Percentiles rank a stretch among this genome's conserved stretches.
phyloP scores from a whole-genome alignment of 2,113 vertebrate genomes.

The Nycticorax nycticorax region DNA sequence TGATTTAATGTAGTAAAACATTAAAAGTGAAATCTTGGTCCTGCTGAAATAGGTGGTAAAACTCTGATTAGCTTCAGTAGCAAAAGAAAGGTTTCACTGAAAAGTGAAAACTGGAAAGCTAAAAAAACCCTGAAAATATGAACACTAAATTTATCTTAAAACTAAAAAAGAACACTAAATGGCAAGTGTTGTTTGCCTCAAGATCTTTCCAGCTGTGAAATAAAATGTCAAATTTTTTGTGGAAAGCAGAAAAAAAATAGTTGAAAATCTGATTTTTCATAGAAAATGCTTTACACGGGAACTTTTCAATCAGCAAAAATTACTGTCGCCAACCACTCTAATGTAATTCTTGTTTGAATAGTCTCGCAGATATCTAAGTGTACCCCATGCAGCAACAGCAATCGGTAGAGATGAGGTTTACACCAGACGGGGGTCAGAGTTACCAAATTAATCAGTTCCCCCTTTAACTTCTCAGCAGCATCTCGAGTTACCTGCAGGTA shows the following conservation, averaged over 20 bases:
- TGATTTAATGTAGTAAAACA: neutral
- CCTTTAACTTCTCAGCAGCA: neutral
- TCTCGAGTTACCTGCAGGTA: neutral
- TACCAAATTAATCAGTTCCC: neutral
- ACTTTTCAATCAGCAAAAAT: neutral
- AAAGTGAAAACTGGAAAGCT: neutral
- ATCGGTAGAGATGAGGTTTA: neutral
- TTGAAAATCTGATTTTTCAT: neutral
- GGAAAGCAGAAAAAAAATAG: neutral
- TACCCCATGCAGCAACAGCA: neutral
- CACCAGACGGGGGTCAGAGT: neutral
- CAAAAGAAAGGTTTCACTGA: neutral
- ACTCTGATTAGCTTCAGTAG: neutral
- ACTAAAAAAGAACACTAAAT: neutral
- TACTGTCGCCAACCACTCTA: neutral
- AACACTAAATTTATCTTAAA: conserved; percentile 16
- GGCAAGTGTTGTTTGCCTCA: neutral
- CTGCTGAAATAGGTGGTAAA: neutral
- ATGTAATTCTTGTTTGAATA: neutral
- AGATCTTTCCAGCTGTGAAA: conserved; percentile 45
- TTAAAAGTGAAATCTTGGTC: neutral
- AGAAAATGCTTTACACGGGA: neutral
- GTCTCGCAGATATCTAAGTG: neutral
- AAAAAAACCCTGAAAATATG: neutral
- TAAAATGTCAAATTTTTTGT: neutral